These are phyloP conservation scores for Podarcis siculus DNA, from an alignment of 2,797 vertebrate species.

Conservation along the genomic window DNA sequence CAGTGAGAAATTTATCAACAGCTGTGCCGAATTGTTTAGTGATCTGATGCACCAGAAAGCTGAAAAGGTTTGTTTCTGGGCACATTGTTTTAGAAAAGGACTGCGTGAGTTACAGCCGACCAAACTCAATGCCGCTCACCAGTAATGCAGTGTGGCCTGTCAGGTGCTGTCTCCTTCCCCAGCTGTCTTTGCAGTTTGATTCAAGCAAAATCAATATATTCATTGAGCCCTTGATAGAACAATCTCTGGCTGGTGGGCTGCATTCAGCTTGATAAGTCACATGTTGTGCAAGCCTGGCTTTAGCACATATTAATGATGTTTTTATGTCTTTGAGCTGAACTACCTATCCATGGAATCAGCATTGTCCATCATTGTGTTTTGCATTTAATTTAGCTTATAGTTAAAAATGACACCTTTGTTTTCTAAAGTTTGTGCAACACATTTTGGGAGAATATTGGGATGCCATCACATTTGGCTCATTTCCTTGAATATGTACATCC, in stretches of 20 bases:
- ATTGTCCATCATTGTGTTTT: neutral
- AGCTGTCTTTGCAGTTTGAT: neutral
- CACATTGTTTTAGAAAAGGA: neutral
- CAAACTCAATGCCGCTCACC: neutral
- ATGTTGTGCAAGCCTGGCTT: neutral
- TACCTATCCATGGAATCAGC: neutral
- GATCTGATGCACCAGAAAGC: constrained; percentile 92
- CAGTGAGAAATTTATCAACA: constrained; percentile 92
- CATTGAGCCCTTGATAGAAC: neutral
- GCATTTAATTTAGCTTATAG: neutral
- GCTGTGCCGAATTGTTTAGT: constrained; percentile 85
- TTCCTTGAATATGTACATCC: neutral
- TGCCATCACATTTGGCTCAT: neutral
- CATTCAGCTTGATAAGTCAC: neutral
- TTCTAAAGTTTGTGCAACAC: neutral
- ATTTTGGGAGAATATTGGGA: neutral
- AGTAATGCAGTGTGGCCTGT: neutral
- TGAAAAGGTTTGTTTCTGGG: constrained; percentile 83
- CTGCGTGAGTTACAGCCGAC: neutral
- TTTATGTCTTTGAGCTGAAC: neutral
- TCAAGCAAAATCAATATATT: neutral
- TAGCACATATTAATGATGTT: neutral
- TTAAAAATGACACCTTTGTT: neutral
- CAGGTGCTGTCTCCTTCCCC: neutral
- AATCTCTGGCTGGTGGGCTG: neutral